phyloP scores from a whole-genome alignment of 1,140 invertebrate species.

The Cheumatopsyche charites region DNA sequence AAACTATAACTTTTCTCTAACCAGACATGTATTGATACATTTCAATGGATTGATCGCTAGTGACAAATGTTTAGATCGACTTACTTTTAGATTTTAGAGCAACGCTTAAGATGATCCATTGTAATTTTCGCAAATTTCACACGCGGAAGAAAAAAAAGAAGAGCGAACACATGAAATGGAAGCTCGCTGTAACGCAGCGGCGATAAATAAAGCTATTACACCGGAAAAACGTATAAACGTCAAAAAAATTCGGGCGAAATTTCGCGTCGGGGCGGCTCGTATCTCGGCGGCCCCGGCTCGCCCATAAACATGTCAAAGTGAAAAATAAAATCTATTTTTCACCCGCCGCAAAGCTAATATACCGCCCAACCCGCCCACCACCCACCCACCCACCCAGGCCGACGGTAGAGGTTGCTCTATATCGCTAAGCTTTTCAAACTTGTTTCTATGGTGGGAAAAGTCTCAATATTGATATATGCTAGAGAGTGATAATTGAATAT shows the following conservation, averaged over 20 bases:
- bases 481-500: no score
- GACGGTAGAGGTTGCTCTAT: no score
- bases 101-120: no score
- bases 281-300: conserved; percentile 33
- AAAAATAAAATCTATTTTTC: conserved; percentile 45
- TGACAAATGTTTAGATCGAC: no score
- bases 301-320: conserved; percentile 44
- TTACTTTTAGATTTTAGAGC: no score
- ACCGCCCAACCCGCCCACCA: conserved; percentile 22
- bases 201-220: conserved; percentile 41
- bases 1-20: no score
- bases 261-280: conserved; percentile 31
- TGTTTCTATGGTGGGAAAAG: no score
- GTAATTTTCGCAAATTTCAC: not conserved
- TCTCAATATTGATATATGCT: no score
- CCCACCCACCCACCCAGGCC: conserved; percentile 10
- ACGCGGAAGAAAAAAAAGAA: not conserved
- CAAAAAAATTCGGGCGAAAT: conserved; percentile 38
- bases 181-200: conserved; percentile 17
- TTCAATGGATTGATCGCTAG: no score
- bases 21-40: no score
- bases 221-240: conserved; percentile 44
- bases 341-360: conserved; percentile 40
- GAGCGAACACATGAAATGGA: not conserved
- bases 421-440: no score